These are phyloP conservation scores for Gasteruption jaculator DNA, from an alignment of 2,888 invertebrate species.

Conservation along the genomic window DNA sequence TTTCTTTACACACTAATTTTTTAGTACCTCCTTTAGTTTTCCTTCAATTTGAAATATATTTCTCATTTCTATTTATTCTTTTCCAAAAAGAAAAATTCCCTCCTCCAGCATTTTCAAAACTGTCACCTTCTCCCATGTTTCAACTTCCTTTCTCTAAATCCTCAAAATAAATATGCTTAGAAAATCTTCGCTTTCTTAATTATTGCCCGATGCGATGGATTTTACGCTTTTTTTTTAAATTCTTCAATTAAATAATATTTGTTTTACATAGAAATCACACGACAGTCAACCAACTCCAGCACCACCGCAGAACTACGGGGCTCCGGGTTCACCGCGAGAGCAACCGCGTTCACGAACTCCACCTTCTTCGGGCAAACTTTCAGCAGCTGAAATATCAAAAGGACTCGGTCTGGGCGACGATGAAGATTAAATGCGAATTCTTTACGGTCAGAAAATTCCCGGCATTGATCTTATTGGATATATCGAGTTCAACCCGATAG, in stretches of 20 bases:
- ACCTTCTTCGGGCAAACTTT: constrained; percentile 35
- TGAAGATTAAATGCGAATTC: constrained; percentile 34
- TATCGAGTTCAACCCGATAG: too few relatives aligned
- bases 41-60: not conserved
- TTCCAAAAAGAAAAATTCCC: not conserved
- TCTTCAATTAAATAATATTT: constrained; percentile 9
- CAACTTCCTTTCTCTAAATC: too few relatives aligned
- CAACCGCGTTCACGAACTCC: constrained; percentile 26
- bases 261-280: constrained; percentile 27
- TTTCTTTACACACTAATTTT: too few relatives aligned
- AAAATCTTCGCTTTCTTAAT: too few relatives aligned
- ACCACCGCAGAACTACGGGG: constrained; percentile 21
- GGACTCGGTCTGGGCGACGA: constrained; percentile 44
- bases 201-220: not conserved
- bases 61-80: not conserved
- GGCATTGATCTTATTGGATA: too few relatives aligned
- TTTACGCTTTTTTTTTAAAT: not conserved
- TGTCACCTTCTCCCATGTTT: too few relatives aligned
- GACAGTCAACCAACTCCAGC: constrained; percentile 22
- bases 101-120: too few relatives aligned
- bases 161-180: too few relatives aligned
- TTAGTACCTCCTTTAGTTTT: too few relatives aligned
- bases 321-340: constrained; percentile 22
- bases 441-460: too few relatives aligned
- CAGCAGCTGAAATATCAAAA: constrained; percentile 47